phyloP scores from a whole-genome alignment of 2,113 vertebrate species.

The Muscicapa adusta region DNA sequence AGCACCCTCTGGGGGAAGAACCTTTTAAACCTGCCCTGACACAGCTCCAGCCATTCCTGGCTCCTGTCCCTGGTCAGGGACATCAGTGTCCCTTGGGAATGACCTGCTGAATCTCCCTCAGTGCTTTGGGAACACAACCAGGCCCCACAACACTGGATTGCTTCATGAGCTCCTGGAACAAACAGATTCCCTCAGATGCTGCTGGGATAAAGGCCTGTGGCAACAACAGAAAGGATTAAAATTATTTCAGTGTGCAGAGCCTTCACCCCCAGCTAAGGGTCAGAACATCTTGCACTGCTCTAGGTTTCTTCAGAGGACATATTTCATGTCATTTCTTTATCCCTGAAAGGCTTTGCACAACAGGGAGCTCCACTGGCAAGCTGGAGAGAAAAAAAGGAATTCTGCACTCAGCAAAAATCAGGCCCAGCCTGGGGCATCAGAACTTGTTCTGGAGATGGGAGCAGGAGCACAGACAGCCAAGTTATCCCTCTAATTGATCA shows the following conservation, averaged over 20 bases:
- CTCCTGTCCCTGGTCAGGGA: neutral
- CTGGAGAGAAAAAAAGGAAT: neutral
- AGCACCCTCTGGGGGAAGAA: neutral
- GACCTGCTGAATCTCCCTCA: neutral
- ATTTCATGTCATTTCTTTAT: neutral
- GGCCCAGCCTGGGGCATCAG: constrained; percentile 2
- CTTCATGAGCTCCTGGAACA: neutral
- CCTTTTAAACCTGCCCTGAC: neutral
- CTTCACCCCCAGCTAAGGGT: neutral
- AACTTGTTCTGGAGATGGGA: constrained; percentile 27
- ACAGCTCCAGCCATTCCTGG: accelerated
- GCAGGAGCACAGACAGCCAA: neutral
- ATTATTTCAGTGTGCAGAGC: neutral
- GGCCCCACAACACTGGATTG: neutral
- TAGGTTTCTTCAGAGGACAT: neutral
- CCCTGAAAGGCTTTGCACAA: constrained; percentile 36
- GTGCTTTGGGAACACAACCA: neutral
- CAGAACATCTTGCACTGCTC: neutral
- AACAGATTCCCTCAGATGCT: neutral
- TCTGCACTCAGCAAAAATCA: constrained; percentile 40
- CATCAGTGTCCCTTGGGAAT: neutral
- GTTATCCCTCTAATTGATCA: neutral
- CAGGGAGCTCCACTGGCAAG: neutral
- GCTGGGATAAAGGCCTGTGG: neutral
- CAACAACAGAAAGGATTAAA: neutral